These are phyloP conservation scores for Trissolcus brochymenae DNA, from an alignment of 2,888 invertebrate genomes.

Conservation along the genomic window DNA sequence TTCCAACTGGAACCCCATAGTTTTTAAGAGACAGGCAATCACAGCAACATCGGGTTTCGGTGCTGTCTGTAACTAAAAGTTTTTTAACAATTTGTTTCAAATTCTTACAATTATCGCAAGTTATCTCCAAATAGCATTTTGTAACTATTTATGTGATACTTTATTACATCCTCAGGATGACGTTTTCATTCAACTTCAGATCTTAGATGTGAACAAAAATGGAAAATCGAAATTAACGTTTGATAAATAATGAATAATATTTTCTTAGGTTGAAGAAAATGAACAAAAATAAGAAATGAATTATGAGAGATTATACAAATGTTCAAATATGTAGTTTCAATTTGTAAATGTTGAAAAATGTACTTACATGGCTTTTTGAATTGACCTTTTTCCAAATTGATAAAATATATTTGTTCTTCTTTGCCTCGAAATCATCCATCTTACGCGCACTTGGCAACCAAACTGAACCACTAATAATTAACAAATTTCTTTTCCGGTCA, in stretches of 20 bases:
- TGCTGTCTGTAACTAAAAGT: too few relatives aligned
- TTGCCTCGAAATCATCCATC: conserved; percentile 8
- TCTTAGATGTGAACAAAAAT: too few relatives aligned
- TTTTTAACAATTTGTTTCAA: too few relatives aligned
- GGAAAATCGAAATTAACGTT: too few relatives aligned
- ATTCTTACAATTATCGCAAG: too few relatives aligned
- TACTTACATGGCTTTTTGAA: conserved; percentile 16
- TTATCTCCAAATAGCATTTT: too few relatives aligned
- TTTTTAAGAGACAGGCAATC: conserved; percentile 67
- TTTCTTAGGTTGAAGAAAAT: neutral
- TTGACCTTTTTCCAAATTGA: conserved; percentile 33
- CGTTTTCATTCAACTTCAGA: too few relatives aligned
- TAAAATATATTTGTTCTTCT: conserved; percentile 26
- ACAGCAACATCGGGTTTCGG: conserved; percentile 65
- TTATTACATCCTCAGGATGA: too few relatives aligned
- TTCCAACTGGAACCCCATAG: conserved; percentile 68
- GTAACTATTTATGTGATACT: too few relatives aligned
- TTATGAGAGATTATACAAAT: neutral
- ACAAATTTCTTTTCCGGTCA: conserved; percentile 5
- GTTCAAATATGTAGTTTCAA: neutral
- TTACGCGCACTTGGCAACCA: too few relatives aligned
- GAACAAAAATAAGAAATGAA: neutral
- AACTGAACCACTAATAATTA: conserved; percentile 6
- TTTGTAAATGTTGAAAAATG: neutral
- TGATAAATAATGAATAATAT: too few relatives aligned